Conservation (phyloP, 1,140 invertebrate species). For the Orius laevigatus region DNA sequence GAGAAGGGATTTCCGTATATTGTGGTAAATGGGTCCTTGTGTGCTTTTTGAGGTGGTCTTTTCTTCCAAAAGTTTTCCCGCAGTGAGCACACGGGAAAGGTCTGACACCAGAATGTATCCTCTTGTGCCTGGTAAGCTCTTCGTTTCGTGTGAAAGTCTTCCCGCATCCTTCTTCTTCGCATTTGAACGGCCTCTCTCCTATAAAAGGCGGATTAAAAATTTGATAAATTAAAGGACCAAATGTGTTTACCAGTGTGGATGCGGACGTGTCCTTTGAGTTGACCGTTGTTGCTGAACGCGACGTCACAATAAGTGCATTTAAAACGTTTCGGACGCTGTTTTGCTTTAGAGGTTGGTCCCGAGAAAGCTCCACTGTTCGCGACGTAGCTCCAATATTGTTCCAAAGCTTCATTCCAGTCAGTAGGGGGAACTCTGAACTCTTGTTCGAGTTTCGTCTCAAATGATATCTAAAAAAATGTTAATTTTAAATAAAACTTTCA, state of each 20-base stretch:
- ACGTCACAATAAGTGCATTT: constrained; percentile 75
- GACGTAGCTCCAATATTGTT: constrained; percentile 1
- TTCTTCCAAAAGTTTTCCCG: constrained; percentile 72
- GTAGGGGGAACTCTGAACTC: constrained; percentile 3
- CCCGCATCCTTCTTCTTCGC: constrained; percentile 63
- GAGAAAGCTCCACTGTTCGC: background rate
- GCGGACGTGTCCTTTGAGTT: constrained; percentile 75
- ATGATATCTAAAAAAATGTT: no score
- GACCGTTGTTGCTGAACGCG: constrained; percentile 84
- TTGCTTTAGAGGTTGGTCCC: constrained; percentile 23
- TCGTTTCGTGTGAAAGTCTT: constrained; percentile 88
- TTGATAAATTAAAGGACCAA: background rate
- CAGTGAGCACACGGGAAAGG: constrained; percentile 66
- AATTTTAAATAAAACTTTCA: no score
- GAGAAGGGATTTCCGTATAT: constrained; percentile 4
- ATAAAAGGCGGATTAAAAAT: no score
- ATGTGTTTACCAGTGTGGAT: constrained; percentile 64
- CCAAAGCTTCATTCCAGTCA: constrained; percentile 4
- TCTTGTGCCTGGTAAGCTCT: constrained; percentile 76
- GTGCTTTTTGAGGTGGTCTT: constrained; percentile 77
- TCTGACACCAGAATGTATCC: constrained; percentile 71
- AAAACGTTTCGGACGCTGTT: constrained; percentile 74
- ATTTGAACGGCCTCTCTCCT: constrained; percentile 75
- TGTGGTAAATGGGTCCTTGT: constrained; percentile 44
- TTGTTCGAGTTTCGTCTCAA: background rate